Evolutionary conservation across 2,113 vertebrate species (phyloP).

Genomic region (Laterallus jamaicensis): DNA sequence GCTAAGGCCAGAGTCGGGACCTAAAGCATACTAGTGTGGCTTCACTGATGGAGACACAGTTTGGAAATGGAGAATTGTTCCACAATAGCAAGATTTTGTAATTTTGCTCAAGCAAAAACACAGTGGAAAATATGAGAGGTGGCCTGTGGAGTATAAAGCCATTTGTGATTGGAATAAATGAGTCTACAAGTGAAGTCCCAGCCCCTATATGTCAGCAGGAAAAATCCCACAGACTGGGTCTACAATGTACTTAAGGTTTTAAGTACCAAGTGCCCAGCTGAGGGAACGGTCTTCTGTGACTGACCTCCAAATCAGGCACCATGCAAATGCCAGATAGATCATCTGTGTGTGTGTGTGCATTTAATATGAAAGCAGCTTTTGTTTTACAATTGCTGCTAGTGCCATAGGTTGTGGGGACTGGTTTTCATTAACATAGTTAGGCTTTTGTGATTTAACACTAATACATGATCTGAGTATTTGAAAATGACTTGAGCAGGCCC

Average conservation of each 20-base stretch:
- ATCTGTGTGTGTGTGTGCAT: neutral
- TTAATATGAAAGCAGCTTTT: slow-evolving; percentile 59
- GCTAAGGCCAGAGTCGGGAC: neutral
- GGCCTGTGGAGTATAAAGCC: neutral
- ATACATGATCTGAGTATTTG: slow-evolving; percentile 21
- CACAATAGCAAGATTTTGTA: neutral
- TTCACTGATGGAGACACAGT: neutral
- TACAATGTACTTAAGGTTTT: neutral
- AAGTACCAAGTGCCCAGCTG: neutral
- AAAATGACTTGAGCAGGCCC: neutral
- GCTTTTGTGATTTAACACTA: slow-evolving; percentile 56
- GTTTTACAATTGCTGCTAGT: slow-evolving; percentile 20
- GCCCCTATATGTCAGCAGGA: neutral
- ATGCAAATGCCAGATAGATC: neutral
- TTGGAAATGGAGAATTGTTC: neutral
- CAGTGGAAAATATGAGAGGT: neutral
- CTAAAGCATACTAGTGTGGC: neutral
- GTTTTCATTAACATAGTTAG: slow-evolving; percentile 54
- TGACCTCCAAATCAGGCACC: neutral
- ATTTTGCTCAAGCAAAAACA: neutral
- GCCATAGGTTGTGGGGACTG: slow-evolving; percentile 24
- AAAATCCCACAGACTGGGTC: neutral
- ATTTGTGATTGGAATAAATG: neutral
- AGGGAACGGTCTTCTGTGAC: neutral
- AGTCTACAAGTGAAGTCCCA: neutral